These are phyloP conservation scores for Chamaea fasciata DNA, from an alignment of 2,113 vertebrate species.

Conservation along the genomic window DNA sequence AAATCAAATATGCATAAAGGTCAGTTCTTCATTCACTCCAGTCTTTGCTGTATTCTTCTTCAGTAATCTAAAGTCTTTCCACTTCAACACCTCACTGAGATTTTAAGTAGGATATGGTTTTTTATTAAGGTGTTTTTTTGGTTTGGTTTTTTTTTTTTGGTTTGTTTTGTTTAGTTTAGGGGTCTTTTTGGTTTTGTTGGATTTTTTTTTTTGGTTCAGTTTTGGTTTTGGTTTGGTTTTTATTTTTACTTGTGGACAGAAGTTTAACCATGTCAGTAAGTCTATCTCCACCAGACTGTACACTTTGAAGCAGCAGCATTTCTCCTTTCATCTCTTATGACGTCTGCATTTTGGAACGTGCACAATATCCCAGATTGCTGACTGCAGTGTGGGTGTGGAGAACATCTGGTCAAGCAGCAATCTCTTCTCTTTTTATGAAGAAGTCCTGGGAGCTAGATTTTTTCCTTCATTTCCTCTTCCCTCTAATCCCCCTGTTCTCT, in stretches of 20 bases:
- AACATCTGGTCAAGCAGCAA: not conserved
- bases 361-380: not conserved
- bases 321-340: not conserved
- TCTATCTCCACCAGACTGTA: not conserved
- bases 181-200: not conserved
- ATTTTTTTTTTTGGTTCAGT: not conserved
- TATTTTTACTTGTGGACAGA: not conserved
- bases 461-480: not conserved
- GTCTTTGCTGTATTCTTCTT: not conserved
- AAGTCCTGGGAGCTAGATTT: not conserved
- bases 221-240: accelerated
- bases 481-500: not conserved
- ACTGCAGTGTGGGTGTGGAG: not conserved
- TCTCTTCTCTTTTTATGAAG: not conserved
- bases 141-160: too few species aligned
- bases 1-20: not conserved
- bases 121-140: not conserved
- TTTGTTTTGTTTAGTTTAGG: too few species aligned
- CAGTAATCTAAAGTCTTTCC: not conserved
- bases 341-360: not conserved
- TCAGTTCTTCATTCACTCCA: not conserved
- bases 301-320: not conserved
- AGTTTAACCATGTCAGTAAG: not conserved
- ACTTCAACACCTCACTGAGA: not conserved
- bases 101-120: not conserved